phyloP scores from a whole-genome alignment of 2,797 vertebrate species.

The Artibeus lituratus region DNA sequence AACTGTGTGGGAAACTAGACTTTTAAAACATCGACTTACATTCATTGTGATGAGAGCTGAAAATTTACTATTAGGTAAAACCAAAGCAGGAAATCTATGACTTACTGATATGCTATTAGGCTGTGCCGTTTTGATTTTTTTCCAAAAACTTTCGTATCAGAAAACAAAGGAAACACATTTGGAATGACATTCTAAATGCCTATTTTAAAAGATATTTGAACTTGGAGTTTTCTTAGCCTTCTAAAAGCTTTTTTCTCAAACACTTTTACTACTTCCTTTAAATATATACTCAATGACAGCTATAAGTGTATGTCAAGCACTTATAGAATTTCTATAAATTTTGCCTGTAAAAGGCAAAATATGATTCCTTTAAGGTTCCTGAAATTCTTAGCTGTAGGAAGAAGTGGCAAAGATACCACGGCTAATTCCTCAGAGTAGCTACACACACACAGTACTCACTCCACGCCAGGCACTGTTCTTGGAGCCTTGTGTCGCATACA shows the following conservation, averaged over 20 bases:
- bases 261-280: conserved; percentile 39
- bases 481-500: too few relatives aligned
- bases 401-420: not conserved
- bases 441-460: not conserved
- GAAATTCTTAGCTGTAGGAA: not conserved
- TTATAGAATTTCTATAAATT: not conserved
- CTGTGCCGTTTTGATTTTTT: not conserved
- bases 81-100: conserved; percentile 45
- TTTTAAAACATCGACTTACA: conserved; percentile 8
- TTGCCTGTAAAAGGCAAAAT: conserved; percentile 2
- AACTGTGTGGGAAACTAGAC: conserved; percentile 30
- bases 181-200: conserved; percentile 11
- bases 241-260: conserved; percentile 29
- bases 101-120: conserved; percentile 45
- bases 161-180: conserved; percentile 43
- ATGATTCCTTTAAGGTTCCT: not conserved
- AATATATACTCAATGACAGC: conserved; percentile 2
- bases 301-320: not conserved
- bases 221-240: conserved; percentile 40
- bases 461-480: rapidly evolving
- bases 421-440: not conserved
- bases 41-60: conserved; percentile 17
- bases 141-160: conserved; percentile 28
- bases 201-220: conserved; percentile 24
- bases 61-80: conserved; percentile 20